These are phyloP conservation scores for Acronicta leporina DNA, from an alignment of 2,888 invertebrate species.

Conservation along the genomic window DNA sequence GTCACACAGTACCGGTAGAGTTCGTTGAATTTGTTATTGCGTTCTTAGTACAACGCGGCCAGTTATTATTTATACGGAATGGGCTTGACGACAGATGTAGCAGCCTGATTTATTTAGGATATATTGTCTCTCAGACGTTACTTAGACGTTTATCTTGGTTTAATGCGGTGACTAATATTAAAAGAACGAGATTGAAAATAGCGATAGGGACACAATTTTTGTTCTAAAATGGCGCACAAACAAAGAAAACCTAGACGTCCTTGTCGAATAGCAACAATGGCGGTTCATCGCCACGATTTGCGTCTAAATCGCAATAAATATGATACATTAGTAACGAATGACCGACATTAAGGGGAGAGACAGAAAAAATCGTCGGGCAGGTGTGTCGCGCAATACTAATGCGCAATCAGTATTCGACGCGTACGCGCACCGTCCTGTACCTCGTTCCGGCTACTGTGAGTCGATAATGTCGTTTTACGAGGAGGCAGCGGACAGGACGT, in stretches of 20 bases:
- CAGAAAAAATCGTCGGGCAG: conserved; percentile 86
- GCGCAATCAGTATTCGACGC: conserved; percentile 87
- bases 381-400: conserved; percentile 88
- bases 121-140: conserved; percentile 69
- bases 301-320: conserved; percentile 85
- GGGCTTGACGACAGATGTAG: conserved; percentile 79
- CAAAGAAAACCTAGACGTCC: conserved; percentile 72
- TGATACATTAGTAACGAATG: conserved; percentile 86
- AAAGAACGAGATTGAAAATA: conserved; percentile 56
- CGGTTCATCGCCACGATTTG: conserved; percentile 75
- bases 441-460: conserved; percentile 89
- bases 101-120: conserved; percentile 78
- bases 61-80: conserved; percentile 82
- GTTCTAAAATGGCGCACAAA: conserved; percentile 51
- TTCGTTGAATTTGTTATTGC: conserved; percentile 89
- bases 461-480: conserved; percentile 89
- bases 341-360: conserved; percentile 88
- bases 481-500: conserved; percentile 88
- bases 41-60: conserved; percentile 85
- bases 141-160: conserved; percentile 63
- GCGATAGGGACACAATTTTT: conserved; percentile 35
- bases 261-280: conserved; percentile 76
- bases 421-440: conserved; percentile 87
- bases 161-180: conserved; percentile 64
- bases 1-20: conserved; percentile 87